Conservation (phyloP, 2,113 vertebrate genomes). For the Pelvicachromis taeniatus region DNA sequence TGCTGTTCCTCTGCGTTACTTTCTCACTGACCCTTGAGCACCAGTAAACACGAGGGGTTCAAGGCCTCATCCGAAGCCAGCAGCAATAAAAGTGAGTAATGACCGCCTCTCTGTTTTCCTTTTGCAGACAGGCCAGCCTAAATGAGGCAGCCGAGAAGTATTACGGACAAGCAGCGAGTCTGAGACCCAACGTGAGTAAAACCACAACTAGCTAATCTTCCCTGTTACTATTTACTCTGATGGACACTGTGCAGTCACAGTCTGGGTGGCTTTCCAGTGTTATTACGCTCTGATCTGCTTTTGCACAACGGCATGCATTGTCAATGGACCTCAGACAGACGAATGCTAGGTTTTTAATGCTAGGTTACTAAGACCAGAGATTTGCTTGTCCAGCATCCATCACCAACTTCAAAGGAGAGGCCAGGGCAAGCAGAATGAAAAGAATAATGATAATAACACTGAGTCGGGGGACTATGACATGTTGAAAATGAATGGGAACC, state of each 20-base stretch:
- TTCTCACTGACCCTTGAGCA: constrained; percentile 54
- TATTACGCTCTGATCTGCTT: background rate
- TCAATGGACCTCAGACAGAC: constrained; percentile 14
- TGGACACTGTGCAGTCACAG: background rate
- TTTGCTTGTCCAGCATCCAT: constrained; percentile 62
- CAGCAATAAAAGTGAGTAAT: constrained; percentile 68
- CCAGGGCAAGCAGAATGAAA: constrained; percentile 33
- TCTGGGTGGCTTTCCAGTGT: constrained; percentile 30
- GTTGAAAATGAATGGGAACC: constrained; percentile 30
- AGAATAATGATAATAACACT: constrained; percentile 62
- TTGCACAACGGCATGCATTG: constrained; percentile 44
- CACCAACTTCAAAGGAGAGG: constrained; percentile 59
- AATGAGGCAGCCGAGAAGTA: constrained; percentile 94
- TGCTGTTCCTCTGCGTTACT: constrained; percentile 28
- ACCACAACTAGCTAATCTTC: constrained; percentile 8
- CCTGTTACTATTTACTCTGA: constrained; percentile 26
- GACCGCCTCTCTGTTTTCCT: constrained; percentile 44
- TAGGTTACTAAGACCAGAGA: constrained; percentile 15
- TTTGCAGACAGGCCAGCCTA: constrained; percentile 91
- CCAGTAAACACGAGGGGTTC: constrained; percentile 51
- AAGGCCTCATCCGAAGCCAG: constrained; percentile 48
- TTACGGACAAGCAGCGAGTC: constrained; percentile 87
- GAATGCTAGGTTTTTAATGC: background rate
- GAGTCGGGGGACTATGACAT: constrained; percentile 23
- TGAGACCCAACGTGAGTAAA: constrained; percentile 93